Evolutionary conservation across 2,113 vertebrate genomes (phyloP).

Genomic region (Pardalotus punctatus): DNA sequence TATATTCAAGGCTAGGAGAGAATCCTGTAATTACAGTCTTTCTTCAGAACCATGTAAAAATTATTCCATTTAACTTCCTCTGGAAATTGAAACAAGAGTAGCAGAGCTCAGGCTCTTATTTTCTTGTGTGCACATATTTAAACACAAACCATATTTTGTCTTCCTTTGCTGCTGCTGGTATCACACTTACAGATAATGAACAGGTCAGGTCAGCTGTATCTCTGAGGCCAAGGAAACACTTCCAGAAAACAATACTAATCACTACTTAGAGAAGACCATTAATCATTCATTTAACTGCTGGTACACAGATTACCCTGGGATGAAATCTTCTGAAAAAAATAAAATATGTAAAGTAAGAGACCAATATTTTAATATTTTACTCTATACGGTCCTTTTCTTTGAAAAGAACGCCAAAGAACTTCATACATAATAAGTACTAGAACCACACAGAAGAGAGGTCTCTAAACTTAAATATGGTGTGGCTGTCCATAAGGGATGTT

Average conservation of each 20-base stretch:
- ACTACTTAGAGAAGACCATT: neutral
- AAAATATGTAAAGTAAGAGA: neutral
- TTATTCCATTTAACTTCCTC: neutral
- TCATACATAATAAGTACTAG: neutral
- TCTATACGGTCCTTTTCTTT: neutral
- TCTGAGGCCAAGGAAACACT: neutral
- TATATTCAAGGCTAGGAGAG: neutral
- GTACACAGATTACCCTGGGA: neutral
- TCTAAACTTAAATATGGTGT: neutral
- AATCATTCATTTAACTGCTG: neutral
- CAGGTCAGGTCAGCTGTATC: neutral
- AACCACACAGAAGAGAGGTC: accelerated
- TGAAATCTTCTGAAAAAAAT: neutral
- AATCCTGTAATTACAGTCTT: neutral
- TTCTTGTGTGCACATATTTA: neutral
- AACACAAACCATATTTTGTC: neutral
- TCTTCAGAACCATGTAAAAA: neutral
- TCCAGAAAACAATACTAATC: neutral
- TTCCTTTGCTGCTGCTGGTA: neutral
- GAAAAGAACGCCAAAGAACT: neutral
- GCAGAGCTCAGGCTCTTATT: neutral
- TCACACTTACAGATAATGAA: neutral
- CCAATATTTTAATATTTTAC: neutral
- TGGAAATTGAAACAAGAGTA: neutral
- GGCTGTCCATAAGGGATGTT: neutral